These are phyloP conservation scores for Brenthis daphne DNA, from an alignment of 2,888 invertebrate genomes.

Conservation along the genomic window DNA sequence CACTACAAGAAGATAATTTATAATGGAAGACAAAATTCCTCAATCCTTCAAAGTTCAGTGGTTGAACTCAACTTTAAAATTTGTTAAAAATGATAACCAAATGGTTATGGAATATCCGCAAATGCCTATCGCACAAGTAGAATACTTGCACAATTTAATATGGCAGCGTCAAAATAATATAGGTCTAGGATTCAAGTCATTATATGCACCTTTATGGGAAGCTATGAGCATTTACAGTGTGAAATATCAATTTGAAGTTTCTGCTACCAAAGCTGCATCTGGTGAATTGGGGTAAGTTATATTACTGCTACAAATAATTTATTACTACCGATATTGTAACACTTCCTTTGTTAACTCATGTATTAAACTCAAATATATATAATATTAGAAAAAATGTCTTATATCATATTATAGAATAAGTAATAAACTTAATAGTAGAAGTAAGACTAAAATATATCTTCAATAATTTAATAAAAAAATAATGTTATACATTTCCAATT, in stretches of 20 bases:
- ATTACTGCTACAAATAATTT: too few relatives aligned
- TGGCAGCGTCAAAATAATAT: conserved; percentile 32
- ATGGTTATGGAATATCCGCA: conserved; percentile 46
- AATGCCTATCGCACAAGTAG: conserved; percentile 45
- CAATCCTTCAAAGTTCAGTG: conserved; percentile 46
- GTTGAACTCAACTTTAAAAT: conserved; percentile 50
- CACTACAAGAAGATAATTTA: not conserved
- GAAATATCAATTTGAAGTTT: conserved; percentile 39
- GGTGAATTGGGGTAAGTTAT: conserved; percentile 36
- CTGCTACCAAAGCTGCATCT: conserved; percentile 15
- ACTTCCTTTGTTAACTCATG: too few relatives aligned
- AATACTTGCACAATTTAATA: conserved; percentile 46
- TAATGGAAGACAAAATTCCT: conserved; percentile 28
- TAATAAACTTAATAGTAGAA: not conserved
- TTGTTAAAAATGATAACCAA: conserved; percentile 49
- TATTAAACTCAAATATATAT: too few relatives aligned
- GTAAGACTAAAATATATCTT: not conserved
- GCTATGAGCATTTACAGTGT: conserved; percentile 41
- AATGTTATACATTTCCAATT: not conserved
- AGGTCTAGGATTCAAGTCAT: conserved; percentile 40
- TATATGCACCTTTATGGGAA: conserved; percentile 50
- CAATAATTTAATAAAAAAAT: not conserved
- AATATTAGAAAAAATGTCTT: too few relatives aligned
- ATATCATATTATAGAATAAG: too few relatives aligned
- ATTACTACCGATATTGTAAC: too few relatives aligned